Evolutionary conservation across 2,888 invertebrate genomes (phyloP).

Genomic region (Anoplius nigerrimus): DNA sequence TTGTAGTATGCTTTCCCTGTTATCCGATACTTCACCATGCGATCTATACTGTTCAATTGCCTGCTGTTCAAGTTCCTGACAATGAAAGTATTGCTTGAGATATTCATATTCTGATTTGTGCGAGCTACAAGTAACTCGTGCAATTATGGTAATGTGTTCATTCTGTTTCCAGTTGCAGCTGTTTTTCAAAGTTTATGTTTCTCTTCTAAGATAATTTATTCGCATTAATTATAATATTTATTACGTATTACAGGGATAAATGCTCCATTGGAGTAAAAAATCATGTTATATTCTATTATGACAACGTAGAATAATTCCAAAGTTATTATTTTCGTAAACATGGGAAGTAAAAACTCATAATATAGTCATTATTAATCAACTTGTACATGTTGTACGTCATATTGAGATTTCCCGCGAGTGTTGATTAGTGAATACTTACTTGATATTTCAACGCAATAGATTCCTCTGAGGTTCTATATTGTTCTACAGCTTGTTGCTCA

Average conservation of each 20-base stretch:
- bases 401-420: background rate
- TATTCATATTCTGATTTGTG: too few relatives aligned
- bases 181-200: too few relatives aligned
- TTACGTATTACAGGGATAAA: too few relatives aligned
- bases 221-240: too few relatives aligned
- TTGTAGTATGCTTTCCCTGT: background rate
- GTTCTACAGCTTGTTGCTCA: slow-evolving; percentile 82
- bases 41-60: slow-evolving; percentile 68
- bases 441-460: slow-evolving; percentile 68
- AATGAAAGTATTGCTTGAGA: background rate
- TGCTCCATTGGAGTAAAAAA: too few relatives aligned
- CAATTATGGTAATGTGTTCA: too few relatives aligned
- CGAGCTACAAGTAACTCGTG: too few relatives aligned
- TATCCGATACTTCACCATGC: slow-evolving; percentile 39
- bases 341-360: background rate
- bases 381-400: background rate
- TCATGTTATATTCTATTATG: too few relatives aligned
- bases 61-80: slow-evolving; percentile 68
- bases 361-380: too few relatives aligned
- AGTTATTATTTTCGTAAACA: background rate
- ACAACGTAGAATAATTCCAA: too few relatives aligned
- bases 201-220: too few relatives aligned
- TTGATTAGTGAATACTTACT: slow-evolving; percentile 43
- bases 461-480: slow-evolving; percentile 77
- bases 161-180: too few relatives aligned